Percentiles rank a stretch among this genome's conserved stretches.
These are phyloP conservation scores for Phycodurus eques DNA, from an alignment of 2,113 vertebrate species.

Conservation along the genomic window DNA sequence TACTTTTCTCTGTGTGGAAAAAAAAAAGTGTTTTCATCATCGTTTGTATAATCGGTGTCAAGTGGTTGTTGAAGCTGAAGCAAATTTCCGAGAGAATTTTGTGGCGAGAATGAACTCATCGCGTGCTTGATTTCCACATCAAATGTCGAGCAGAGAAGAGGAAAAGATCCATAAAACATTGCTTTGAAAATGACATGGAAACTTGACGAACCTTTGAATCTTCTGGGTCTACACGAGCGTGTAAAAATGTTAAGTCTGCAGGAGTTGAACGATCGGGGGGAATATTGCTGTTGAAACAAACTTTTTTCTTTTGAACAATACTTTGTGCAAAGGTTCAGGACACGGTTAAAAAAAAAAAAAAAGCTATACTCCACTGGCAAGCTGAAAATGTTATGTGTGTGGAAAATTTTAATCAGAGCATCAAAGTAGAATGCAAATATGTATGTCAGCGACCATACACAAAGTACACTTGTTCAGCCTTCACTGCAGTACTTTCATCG, in stretches of 20 bases:
- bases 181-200: neutral
- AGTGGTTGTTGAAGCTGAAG: neutral
- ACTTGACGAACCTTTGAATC: constrained; percentile 7
- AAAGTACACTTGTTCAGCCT: neutral
- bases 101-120: neutral
- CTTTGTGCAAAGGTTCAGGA: constrained; percentile 9
- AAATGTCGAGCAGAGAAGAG: neutral
- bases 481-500: constrained; percentile 9
- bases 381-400: constrained; percentile 3
- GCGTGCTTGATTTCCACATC: neutral
- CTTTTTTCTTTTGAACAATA: constrained; percentile 1
- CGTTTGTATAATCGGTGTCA: too few relatives aligned
- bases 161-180: neutral
- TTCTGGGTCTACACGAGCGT: neutral
- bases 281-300: neutral
- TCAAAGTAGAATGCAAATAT: constrained; percentile 40
- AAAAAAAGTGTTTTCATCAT: neutral
- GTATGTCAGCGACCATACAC: neutral
- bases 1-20: neutral
- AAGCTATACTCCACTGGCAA: neutral
- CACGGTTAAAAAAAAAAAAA: constrained; percentile 1
- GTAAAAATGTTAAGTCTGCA: constrained; percentile 8
- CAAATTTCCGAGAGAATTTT: neutral
- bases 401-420: constrained; percentile 19
- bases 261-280: constrained; percentile 1